Conservation (phyloP, 2,797 vertebrate species). For the Odontamblyopus lacepedii region DNA sequence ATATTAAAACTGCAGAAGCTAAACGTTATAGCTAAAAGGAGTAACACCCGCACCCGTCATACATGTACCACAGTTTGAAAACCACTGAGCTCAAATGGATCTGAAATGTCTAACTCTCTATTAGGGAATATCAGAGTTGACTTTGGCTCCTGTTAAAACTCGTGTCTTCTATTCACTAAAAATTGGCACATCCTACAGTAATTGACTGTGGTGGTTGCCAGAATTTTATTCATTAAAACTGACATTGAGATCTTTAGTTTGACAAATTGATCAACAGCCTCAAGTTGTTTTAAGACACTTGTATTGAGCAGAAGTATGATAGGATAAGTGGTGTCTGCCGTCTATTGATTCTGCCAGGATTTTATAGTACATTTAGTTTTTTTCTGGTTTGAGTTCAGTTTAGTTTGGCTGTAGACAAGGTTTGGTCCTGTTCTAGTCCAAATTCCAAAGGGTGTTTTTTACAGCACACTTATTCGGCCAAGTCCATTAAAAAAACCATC, state of each 20-base stretch:
- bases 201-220: not conserved
- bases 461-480: not conserved
- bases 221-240: too few species aligned
- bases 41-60: too few species aligned
- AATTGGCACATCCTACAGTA: not conserved
- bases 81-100: too few species aligned
- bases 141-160: not conserved
- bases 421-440: not conserved
- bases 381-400: not conserved
- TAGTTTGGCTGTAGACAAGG: not conserved
- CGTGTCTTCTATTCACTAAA: not conserved
- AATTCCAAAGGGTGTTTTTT: not conserved
- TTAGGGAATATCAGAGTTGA: not conserved
- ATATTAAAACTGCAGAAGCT: too few species aligned
- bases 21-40: too few species aligned
- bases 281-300: not conserved
- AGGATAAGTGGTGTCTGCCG: not conserved
- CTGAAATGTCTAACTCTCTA: too few species aligned
- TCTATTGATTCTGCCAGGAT: not conserved
- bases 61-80: too few species aligned
- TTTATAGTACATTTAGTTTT: not conserved
- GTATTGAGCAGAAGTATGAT: not conserved
- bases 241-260: not conserved
- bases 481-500: not conserved
- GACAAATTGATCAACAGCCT: not conserved